Base-by-base conservation (phyloP, 2,113 vertebrate genomes). In the Macquaria australasica region DNA sequence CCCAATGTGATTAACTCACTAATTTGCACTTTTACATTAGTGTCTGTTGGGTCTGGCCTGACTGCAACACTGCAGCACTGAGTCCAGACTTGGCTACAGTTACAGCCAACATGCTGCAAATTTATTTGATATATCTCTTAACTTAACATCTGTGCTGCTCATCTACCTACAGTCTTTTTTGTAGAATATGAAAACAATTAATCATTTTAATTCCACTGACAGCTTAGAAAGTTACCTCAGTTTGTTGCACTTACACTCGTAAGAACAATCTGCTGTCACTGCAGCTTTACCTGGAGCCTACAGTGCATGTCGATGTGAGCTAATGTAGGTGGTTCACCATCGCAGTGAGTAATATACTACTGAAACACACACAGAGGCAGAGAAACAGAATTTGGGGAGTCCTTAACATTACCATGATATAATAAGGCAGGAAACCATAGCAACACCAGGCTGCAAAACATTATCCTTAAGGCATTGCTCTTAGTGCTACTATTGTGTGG, bases 391-490 rank as follows among this genome's bases (percentile, higher is more conserved):
- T 76, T 50, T 77, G 56, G 74, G 68, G 84, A 77, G 67, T 62
- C 73, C 71, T 71, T 73, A 73, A 77, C 71, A 58, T 73, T 71
- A 62, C 21, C 37, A 16, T 88, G 86, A 89, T 84, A 76, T 23
- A 87, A 84, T 58, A 59, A 83, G 41, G 51, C 18, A 31, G 82
- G 86, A 90, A 94, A 93, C 91, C 90, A 94, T 87, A 86, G 88
- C 85, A 93, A 93, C 91, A 68, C 51, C 39, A 25, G 59, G 55
- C 0, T 3, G 81, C 28, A 48, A 71, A 79, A 73, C 51, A 48
- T 37, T 64, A 79, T 14, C 77, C 79, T 25, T 75, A 73, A 43
- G 10, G 41, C 81, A 71, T 55, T 87, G 53, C 3, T 86, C 71
- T 79, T 11, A 1, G 15, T 43, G 48, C 21, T 50, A 70, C 66